Evolutionary conservation across 2,113 vertebrate genomes (phyloP).

Genomic region (Clarias magur): DNA sequence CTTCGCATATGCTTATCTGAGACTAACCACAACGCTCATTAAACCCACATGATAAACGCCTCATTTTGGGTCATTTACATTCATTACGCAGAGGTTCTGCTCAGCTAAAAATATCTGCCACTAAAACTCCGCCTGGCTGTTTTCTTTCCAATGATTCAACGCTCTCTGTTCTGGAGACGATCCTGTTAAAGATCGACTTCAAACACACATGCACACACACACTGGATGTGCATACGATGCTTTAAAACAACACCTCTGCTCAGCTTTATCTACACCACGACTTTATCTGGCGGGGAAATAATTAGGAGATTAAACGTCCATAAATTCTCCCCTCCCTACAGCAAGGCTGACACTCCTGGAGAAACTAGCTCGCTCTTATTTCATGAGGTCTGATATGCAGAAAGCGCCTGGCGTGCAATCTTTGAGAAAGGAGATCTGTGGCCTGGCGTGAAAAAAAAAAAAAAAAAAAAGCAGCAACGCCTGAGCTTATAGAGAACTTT

Average conservation of each 20-base stretch:
- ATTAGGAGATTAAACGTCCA: background rate
- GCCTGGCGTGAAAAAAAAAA: background rate
- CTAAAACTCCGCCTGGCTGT: conserved; percentile 52
- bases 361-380: background rate
- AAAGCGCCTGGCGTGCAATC: background rate
- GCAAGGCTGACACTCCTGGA: background rate
- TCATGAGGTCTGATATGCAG: conserved; percentile 3
- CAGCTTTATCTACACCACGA: conserved; percentile 13
- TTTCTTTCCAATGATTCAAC: conserved; percentile 59
- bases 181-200: conserved; percentile 49
- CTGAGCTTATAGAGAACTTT: background rate
- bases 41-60: conserved; percentile 52
- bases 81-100: conserved; percentile 63
- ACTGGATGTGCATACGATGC: background rate
- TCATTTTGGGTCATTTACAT: conserved; percentile 66
- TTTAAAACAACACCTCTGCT: conserved; percentile 36
- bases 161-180: conserved; percentile 42
- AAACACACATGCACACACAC: conserved; percentile 12
- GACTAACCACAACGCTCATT: conserved; percentile 56
- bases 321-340: background rate
- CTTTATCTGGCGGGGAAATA: conserved; percentile 11
- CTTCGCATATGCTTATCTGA: conserved; percentile 46
- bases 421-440: conserved; percentile 1
- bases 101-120: conserved; percentile 66
- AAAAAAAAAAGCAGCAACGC: background rate